Conservation (phyloP, 2,113 vertebrate genomes). For the Sus scrofa region DNA sequence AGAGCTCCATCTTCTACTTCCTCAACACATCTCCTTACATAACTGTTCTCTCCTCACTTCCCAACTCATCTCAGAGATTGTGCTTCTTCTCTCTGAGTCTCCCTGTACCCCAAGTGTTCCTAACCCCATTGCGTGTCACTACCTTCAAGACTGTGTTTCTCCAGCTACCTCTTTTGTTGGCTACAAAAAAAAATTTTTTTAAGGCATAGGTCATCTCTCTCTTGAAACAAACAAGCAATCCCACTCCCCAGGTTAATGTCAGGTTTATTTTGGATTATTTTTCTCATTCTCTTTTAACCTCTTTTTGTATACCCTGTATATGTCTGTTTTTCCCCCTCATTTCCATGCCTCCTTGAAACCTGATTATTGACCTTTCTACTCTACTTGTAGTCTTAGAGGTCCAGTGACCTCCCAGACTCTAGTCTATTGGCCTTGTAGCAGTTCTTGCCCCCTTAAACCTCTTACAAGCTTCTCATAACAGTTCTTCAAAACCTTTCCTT, state of each 20-base stretch:
- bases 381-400: background rate
- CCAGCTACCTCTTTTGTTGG: background rate
- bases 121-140: background rate
- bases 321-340: background rate
- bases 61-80: background rate
- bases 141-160: background rate
- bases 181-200: background rate
- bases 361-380: background rate
- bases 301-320: background rate
- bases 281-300: slow-evolving; percentile 1
- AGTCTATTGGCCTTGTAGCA: background rate
- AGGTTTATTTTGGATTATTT: background rate
- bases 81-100: background rate
- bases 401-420: background rate
- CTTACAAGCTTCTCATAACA: background rate
- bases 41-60: background rate
- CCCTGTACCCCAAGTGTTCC: background rate
- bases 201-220: background rate
- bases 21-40: background rate
- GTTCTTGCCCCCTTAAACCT: background rate
- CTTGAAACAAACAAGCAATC: slow-evolving; percentile 8
- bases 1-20: background rate
- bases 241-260: background rate
- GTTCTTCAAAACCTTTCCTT: background rate
- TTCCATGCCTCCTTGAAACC: background rate